Evolutionary conservation across 2,797 vertebrate species (phyloP), one percentile per base, ranked within the genome.

Genomic region (Ispidina lecontei): DNA sequence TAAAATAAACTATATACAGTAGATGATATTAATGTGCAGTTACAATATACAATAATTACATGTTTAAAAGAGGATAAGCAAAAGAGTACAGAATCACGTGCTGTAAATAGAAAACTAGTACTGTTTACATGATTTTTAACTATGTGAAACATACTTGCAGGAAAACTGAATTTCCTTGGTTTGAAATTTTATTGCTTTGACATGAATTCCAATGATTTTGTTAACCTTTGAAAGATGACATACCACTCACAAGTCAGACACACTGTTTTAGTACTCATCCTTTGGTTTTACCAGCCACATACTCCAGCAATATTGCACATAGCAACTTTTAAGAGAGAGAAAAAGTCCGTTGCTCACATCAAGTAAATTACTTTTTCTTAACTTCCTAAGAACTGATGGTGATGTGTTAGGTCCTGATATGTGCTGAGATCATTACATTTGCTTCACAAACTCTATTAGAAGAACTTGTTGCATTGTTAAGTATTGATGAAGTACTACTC

Each of bases 41-140:
- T 89, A 91, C 63, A 93, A 94, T 96, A 95, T 96, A 96, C 96
- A 96, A 80, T 96, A 96, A 95, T 96, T 96, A 96, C 96, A 96
- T 75, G 72, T 90, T 95, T 91, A 91, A 89, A 84, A 75, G 65
- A 89, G 25, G 72, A 59, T 94, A 94, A 95, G 71, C 84, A 84
- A 77, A 71, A 62, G 65, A 76, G n/a, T 91, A 84, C 26, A 92
- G 75, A 93, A 82, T 92, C 91, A 75, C 47, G 78, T 85, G 93
- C 37, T 80, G 87, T 94, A 96, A 94, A 88, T 90, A 92, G 87
- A 84, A 86, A 89, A 71, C 55, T 94, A 91, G 92, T 79, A 84
- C 23, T 43, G 47, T 91, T 91, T 87, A 78, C 68, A 86, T 86
- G 31, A 58, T 93, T 87, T 60, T 72, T 65, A 84, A 95, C 65